Percentiles rank a stretch among this genome's conserved stretches.
Evolutionary conservation across 2,888 invertebrate species (phyloP).

Genomic region (Azorinus chamasolen): DNA sequence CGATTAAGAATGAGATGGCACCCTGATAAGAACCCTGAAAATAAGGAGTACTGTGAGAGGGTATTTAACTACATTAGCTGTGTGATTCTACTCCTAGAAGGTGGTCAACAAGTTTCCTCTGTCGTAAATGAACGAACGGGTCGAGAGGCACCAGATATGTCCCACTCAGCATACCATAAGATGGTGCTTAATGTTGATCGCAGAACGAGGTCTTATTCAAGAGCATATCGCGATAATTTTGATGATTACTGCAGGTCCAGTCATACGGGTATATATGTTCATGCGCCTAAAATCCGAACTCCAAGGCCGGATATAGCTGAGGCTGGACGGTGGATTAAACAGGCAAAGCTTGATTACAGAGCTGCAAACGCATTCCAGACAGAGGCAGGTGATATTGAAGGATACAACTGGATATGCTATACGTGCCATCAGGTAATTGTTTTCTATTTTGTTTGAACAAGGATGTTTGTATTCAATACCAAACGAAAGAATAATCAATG

Average conservation of each 20-base stretch:
- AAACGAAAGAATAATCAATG: no score
- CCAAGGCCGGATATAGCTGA: constrained; percentile 16
- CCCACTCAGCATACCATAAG: constrained; percentile 3
- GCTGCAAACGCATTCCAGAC: constrained; percentile 38
- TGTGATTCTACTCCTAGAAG: constrained; percentile 44
- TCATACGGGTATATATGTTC: constrained; percentile 18
- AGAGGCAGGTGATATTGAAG: constrained; percentile 18
- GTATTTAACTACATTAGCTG: constrained; percentile 62
- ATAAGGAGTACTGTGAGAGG: constrained; percentile 45
- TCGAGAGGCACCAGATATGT: constrained; percentile 9
- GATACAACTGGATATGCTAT: constrained; percentile 69
- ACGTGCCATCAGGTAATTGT: constrained; percentile 61
- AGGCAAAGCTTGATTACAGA: constrained; percentile 57
- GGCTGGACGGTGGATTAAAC: constrained; percentile 59
- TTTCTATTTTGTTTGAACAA: no score
- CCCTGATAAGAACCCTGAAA: constrained; percentile 63
- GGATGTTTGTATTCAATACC: no score
- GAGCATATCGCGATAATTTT: constrained; percentile 27
- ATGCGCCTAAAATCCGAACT: neutral
- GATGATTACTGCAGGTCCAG: constrained; percentile 18
- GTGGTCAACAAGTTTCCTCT: constrained; percentile 10
- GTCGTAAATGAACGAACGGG: neutral
- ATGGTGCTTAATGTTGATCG: constrained; percentile 10
- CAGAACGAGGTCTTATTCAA: constrained; percentile 17
- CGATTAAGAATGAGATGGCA: constrained; percentile 62